These are phyloP conservation scores for Sebastes itinus DNA, from an alignment of 2,797 vertebrate genomes.

Conservation along the genomic window DNA sequence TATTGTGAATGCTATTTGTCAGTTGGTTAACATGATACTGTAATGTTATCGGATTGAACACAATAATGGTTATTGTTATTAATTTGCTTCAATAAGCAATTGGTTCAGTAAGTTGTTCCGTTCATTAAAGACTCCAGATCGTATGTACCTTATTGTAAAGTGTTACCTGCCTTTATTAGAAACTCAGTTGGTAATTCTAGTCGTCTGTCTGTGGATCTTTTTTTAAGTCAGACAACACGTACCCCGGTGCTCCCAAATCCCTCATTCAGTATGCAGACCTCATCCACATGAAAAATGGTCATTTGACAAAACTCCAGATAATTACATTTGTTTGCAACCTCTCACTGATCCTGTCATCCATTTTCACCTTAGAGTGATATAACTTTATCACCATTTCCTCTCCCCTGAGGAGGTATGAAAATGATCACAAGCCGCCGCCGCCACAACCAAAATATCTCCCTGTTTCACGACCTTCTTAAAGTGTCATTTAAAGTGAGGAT, in stretches of 20 bases:
- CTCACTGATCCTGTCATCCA: conserved; percentile 58
- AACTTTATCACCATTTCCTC: conserved; percentile 50
- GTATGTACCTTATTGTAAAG: neutral
- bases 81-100: neutral
- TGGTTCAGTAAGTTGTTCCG: neutral
- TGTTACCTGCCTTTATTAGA: neutral
- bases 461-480: neutral
- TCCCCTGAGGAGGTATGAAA: conserved; percentile 45
- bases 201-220: neutral
- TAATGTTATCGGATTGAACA: neutral
- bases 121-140: neutral
- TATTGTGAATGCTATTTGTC: neutral
- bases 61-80: neutral
- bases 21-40: neutral
- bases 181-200: neutral
- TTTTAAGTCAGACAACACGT: conserved; percentile 26
- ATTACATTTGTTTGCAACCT: conserved; percentile 54
- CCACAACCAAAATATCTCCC: neutral
- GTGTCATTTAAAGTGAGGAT: neutral
- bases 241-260: neutral
- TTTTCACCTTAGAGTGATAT: conserved; percentile 69
- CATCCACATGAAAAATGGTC: conserved; percentile 26
- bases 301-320: conserved; percentile 37
- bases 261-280: conserved; percentile 1
- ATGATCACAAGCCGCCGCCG: conserved; percentile 22